phyloP scores from a whole-genome alignment of 2,113 vertebrate species.

The Camelus dromedarius region DNA sequence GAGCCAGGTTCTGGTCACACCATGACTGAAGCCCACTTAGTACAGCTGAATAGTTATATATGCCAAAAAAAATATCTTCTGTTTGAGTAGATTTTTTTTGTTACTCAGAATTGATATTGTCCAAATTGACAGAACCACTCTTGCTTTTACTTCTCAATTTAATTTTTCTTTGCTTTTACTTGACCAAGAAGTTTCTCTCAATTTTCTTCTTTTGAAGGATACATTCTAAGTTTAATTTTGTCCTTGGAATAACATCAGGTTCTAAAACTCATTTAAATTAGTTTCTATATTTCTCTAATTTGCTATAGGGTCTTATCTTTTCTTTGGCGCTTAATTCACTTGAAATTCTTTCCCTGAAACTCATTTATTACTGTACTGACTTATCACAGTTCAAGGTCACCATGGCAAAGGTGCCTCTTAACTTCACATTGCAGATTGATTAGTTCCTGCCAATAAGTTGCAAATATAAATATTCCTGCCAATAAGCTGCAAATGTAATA shows the following conservation, averaged over 20 bases:
- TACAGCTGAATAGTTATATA: neutral
- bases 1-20: neutral
- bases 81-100: neutral
- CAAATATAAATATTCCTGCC: neutral
- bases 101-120: neutral
- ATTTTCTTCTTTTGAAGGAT: slow-evolving; percentile 43
- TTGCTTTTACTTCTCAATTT: slow-evolving; percentile 13
- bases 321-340: neutral
- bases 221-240: neutral
- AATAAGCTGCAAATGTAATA: neutral
- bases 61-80: neutral
- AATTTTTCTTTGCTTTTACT: slow-evolving; percentile 26
- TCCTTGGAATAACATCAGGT: neutral
- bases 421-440: slow-evolving; percentile 58
- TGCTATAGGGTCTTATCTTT: slow-evolving; percentile 1
- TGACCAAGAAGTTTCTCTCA: slow-evolving; percentile 17
- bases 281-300: slow-evolving; percentile 29
- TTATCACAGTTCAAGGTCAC: slow-evolving; percentile 39
- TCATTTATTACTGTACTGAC: slow-evolving; percentile 36
- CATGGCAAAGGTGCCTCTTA: slow-evolving; percentile 34
- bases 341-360: slow-evolving; percentile 26
- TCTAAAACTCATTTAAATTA: slow-evolving; percentile 47
- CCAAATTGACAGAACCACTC: neutral
- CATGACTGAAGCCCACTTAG: neutral
- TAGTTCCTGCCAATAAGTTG: slow-evolving; percentile 5